Conservation (phyloP, 2,797 vertebrate genomes). For the Sylvia borin region DNA sequence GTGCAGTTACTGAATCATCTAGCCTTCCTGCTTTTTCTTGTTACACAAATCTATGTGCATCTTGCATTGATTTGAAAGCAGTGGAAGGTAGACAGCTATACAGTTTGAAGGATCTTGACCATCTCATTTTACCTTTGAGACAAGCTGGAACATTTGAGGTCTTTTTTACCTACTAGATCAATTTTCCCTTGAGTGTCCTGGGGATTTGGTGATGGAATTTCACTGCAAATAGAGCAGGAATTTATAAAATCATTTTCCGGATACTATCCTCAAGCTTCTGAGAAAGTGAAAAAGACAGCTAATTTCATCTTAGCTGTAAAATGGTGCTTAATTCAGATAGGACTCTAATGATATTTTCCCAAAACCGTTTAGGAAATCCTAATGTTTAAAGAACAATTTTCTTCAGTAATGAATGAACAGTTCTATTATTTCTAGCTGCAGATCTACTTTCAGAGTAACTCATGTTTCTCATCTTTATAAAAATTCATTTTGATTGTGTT, state of each 20-base stretch:
- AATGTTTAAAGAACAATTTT: neutral
- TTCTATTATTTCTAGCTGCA: neutral
- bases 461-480: neutral
- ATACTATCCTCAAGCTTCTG: neutral
- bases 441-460: neutral
- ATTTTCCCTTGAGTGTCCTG: neutral
- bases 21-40: neutral
- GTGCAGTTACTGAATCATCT: neutral
- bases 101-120: neutral
- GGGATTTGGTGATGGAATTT: neutral
- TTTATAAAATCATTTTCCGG: slow-evolving; percentile 10
- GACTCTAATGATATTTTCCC: neutral
- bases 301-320: slow-evolving; percentile 16
- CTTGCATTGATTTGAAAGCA: neutral
- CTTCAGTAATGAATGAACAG: neutral
- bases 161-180: neutral
- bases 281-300: neutral
- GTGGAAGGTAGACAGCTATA: neutral
- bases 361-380: neutral
- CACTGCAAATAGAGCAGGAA: neutral
- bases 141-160: neutral
- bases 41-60: neutral
- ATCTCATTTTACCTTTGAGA: neutral
- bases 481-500: neutral
- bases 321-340: neutral